phyloP scores from a whole-genome alignment of 2,113 vertebrate species.

The Drymodes brunneopygia region DNA sequence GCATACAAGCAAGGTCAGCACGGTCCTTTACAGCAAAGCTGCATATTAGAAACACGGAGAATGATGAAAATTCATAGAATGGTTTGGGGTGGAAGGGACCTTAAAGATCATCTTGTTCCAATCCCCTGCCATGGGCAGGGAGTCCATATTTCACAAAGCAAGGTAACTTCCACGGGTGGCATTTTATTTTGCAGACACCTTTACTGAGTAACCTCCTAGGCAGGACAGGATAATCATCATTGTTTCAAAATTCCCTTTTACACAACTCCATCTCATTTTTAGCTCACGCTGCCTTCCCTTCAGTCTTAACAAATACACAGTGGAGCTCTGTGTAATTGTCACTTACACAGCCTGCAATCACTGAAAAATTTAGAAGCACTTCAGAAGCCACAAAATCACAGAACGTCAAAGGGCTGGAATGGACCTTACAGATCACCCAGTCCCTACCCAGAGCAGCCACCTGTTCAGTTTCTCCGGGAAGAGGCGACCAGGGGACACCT shows the following conservation, averaged over 20 bases:
- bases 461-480: background rate
- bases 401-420: background rate
- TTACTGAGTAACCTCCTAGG: background rate
- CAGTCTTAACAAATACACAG: rapidly evolving
- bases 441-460: rapidly evolving
- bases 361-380: background rate
- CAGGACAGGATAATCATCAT: rapidly evolving
- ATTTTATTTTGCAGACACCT: background rate
- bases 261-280: background rate
- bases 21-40: background rate
- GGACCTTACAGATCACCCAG: background rate
- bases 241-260: background rate
- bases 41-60: background rate
- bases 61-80: background rate
- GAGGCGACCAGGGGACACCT: background rate
- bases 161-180: background rate
- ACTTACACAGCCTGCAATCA: background rate
- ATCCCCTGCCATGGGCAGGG: background rate
- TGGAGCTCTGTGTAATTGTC: background rate
- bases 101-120: background rate
- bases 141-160: background rate
- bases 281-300: background rate
- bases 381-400: background rate
- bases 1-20: background rate
- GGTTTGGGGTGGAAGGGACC: background rate